Percentiles rank a stretch among this genome's conserved stretches.
phyloP scores from a whole-genome alignment of 2,797 vertebrate species.

The Rhynchotus rufescens region DNA sequence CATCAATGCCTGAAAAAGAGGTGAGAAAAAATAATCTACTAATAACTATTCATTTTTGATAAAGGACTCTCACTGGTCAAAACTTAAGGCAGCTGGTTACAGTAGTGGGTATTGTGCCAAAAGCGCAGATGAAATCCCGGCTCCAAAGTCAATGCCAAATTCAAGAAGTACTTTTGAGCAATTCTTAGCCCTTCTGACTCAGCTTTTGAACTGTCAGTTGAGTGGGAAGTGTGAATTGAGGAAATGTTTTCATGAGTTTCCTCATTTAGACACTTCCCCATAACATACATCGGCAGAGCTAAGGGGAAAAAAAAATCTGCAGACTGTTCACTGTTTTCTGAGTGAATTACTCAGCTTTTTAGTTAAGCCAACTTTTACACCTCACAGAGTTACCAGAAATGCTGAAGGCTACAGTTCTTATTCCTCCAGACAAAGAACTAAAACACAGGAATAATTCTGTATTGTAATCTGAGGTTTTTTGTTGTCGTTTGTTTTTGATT shows the following conservation, averaged over 20 bases:
- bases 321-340: constrained; percentile 57
- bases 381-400: constrained; percentile 52
- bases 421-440: neutral
- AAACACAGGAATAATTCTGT: neutral
- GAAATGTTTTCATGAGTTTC: constrained; percentile 70
- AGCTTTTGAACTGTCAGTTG: constrained; percentile 71
- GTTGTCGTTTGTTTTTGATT: too few relatives aligned
- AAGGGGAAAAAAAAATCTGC: neutral
- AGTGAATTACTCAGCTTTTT: constrained; percentile 69
- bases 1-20: neutral
- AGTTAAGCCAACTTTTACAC: constrained; percentile 35
- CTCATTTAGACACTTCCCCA: constrained; percentile 68
- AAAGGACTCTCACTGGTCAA: neutral
- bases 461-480: neutral
- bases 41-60: neutral
- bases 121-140: constrained; percentile 19
- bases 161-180: constrained; percentile 62
- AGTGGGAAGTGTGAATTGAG: constrained; percentile 69
- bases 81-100: neutral
- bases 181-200: constrained; percentile 68
- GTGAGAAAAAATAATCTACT: neutral
- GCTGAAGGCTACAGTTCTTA: constrained; percentile 56
- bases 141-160: constrained; percentile 42
- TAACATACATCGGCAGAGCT: constrained; percentile 65
- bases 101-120: constrained; percentile 19